Percentiles rank a stretch among this genome's conserved stretches.
phyloP scores from a whole-genome alignment of 2,888 invertebrate species.

The Ochlodes sylvanus region DNA sequence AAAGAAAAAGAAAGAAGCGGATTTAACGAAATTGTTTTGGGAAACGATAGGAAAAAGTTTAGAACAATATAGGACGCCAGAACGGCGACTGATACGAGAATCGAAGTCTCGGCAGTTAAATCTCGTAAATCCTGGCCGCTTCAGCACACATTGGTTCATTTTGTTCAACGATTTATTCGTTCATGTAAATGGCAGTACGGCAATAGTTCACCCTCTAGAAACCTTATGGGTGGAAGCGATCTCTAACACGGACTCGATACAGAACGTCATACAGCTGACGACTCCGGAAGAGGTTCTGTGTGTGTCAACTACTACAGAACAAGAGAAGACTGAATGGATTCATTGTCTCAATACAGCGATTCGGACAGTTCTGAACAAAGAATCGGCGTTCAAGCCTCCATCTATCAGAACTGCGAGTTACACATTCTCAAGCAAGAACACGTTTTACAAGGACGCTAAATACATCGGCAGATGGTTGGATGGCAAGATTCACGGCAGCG shows the following conservation, averaged over 20 bases:
- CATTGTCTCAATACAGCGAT: constrained; percentile 91
- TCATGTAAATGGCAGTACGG: constrained; percentile 88
- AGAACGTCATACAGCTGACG: constrained; percentile 88
- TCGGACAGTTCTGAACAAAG: constrained; percentile 87
- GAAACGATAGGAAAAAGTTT: constrained; percentile 87
- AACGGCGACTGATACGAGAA: constrained; percentile 91
- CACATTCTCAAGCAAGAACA: constrained; percentile 88
- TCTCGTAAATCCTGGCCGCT: constrained; percentile 88
- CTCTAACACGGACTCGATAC: constrained; percentile 86
- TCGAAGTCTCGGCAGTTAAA: constrained; percentile 89
- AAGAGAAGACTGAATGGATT: constrained; percentile 92
- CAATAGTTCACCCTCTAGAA: constrained; percentile 87
- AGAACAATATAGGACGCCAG: constrained; percentile 86
- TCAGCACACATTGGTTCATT: constrained; percentile 92
- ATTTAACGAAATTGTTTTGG: constrained; percentile 90
- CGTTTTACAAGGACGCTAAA: constrained; percentile 90
- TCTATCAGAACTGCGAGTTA: constrained; percentile 89
- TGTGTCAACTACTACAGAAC: constrained; percentile 87
- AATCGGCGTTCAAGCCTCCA: constrained; percentile 87
- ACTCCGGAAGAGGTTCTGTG: constrained; percentile 92
- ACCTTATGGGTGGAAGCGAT: constrained; percentile 93
- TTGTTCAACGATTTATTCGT: constrained; percentile 93
- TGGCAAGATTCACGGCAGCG: constrained; percentile 93
- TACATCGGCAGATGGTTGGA: constrained; percentile 93
- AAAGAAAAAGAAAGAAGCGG: constrained; percentile 87